phyloP scores from a whole-genome alignment of 2,113 vertebrate genomes.

The Prolemur simus region DNA sequence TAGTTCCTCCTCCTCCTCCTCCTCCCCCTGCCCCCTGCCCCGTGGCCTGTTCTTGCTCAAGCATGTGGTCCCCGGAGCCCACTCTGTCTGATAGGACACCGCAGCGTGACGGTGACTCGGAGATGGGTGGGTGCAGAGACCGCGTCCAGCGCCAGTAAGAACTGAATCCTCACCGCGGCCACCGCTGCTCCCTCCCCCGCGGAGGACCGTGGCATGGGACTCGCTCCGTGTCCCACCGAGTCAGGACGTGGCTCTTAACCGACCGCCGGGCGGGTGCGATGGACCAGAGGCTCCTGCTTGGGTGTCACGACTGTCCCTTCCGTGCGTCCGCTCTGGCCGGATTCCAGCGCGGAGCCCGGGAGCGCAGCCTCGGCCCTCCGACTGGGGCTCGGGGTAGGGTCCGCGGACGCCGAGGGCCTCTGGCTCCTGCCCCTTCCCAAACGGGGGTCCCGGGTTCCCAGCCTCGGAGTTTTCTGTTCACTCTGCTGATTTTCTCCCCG shows the following conservation, averaged over 20 bases:
- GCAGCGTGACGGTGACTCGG: background rate
- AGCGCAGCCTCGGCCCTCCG: fast-evolving
- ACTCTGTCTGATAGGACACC: background rate
- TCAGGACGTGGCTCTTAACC: background rate
- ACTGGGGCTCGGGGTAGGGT: fast-evolving
- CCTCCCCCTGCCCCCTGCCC: background rate
- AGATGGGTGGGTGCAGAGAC: background rate
- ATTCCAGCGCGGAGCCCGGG: background rate
- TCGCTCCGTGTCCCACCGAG: background rate
- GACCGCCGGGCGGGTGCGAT: fast-evolving
- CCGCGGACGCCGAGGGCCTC: too few species aligned
- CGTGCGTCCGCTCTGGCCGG: fast-evolving
- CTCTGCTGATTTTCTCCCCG: too few species aligned
- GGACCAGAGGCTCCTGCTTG: background rate
- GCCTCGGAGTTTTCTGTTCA: too few species aligned
- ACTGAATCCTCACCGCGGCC: background rate
- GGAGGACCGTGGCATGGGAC: fast-evolving
- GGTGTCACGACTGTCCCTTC: too few species aligned
- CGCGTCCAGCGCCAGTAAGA: fast-evolving
- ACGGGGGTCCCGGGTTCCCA: too few species aligned
- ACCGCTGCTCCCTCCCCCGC: background rate
- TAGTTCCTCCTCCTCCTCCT: too few species aligned
- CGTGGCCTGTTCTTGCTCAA: fast-evolving
- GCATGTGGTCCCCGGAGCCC: too few species aligned
- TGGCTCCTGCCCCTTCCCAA: background rate